Base-by-base conservation (phyloP, 1,140 invertebrate species). In the Gryllus bimaculatus region DNA sequence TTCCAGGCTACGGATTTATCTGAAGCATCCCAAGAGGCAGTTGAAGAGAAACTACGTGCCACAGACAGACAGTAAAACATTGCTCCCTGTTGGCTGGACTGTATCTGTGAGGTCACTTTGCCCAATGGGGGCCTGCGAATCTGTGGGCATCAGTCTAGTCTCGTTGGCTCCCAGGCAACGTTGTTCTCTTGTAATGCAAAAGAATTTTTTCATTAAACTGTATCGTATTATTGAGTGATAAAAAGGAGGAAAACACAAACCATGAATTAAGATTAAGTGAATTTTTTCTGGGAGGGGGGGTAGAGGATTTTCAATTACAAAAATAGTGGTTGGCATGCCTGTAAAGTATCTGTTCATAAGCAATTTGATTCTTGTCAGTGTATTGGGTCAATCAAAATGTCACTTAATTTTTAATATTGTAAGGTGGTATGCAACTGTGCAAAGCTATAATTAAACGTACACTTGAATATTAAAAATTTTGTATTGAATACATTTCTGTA, bases 21-120 rank as follows among this genome's bases (percentile, higher is more conserved):
- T 81, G 95, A 96, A 89, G 94, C 95, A 82, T 95, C 94, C 80
- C 92, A 94, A 83, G 94, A 96, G 87, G 93, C 94, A 82, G 95
- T 97, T 79, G 95, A 96, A 86, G 94, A 96, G 85, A 96, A 96
- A 87, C 90, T 96, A 82, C 92, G 95, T 88, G 92, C 94, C 85
- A 96, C 94, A 83, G 95, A 96, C 88, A 94, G 95, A 88, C 94
- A 96, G 90, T 96, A 95, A 89, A 48, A 13, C 8, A n/a, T 48
- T n/a, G 39, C 76, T 66, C 54, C 54, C 54, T 66, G 10, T 13
- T 66, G 54, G 18, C 54, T 66, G 54, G 54, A 39, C 54, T 77
- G 39, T 20, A 77, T 13, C 48, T 26, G 47, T 49, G 76, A 77
- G 76, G 48, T 12, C 48, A 77, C 76, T 77, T 77, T 77, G 76